Conservation (phyloP, 2,888 invertebrate species). For the Dromius quadrimaculatus region DNA sequence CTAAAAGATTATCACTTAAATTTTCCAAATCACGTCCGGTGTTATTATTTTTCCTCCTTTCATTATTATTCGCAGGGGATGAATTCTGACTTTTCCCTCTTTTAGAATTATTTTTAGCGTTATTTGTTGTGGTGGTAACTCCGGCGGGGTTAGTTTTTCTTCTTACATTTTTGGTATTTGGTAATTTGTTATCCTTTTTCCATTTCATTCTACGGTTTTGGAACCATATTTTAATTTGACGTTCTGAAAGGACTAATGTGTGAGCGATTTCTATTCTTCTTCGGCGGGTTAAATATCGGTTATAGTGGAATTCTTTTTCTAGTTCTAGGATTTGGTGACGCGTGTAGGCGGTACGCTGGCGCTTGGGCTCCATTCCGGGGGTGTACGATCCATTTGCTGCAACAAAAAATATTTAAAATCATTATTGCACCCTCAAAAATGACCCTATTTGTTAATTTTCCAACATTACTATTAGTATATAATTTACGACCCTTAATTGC, state of each 20-base stretch:
- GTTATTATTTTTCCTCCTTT: conserved; percentile 74
- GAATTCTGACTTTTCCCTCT: conserved; percentile 65
- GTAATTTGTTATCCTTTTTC: conserved; percentile 90
- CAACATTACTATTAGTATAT: too few relatives aligned
- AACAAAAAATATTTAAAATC: too few relatives aligned
- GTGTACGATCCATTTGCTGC: conserved; percentile 89
- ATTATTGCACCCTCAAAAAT: too few relatives aligned
- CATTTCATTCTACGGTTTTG: conserved; percentile 88
- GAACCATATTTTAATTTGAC: conserved; percentile 93
- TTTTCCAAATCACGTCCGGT: conserved; percentile 69
- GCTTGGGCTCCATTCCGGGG: conserved; percentile 94
- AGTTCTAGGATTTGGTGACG: conserved; percentile 97
- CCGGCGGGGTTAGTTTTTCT: conserved; percentile 84
- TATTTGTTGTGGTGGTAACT: conserved; percentile 71
- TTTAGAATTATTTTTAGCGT: conserved; percentile 59
- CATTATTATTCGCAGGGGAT: conserved; percentile 71
- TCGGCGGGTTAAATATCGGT: conserved; percentile 94
- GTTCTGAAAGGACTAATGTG: conserved; percentile 90
- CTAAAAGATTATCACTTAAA: conserved; percentile 68
- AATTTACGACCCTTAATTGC: too few relatives aligned
- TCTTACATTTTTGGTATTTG: conserved; percentile 82
- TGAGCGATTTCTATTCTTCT: conserved; percentile 98
- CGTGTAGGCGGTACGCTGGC: conserved; percentile 97
- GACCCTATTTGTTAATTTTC: too few relatives aligned
- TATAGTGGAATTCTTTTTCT: conserved; percentile 98